Evolutionary conservation across 2,113 vertebrate genomes (phyloP), one percentile per base, ranked within the genome.

Genomic region (Progne subis): DNA sequence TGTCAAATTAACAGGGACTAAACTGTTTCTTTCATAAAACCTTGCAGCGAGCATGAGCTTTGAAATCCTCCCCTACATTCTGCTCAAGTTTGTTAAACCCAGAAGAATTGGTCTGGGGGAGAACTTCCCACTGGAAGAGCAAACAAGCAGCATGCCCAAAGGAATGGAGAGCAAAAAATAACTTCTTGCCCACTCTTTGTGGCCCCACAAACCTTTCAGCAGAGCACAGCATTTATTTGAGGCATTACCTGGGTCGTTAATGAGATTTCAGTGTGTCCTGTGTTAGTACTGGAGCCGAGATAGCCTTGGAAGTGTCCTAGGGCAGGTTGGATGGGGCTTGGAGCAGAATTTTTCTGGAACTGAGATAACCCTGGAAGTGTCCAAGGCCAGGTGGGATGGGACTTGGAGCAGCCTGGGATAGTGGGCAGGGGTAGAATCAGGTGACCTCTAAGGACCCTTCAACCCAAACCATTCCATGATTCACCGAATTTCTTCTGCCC

Each of bases 31-130:
- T 46, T 18, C 47, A 26, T 12, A 69, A 86, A 69, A 50, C 4
- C 31, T 25, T 39, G 8, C 9, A n/a, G 15, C 0, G 1, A 57
- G 10, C 14, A 44, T 0, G 0, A 61, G 41, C 21, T 74, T 86
- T 16, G 8, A 53, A 69, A 86, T 41, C 31, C 20, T 43, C 3
- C 24, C 28, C 14, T 52, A 14, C 0, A 2, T 31, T 71, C 43
- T 68, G 19, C 19, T 56, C 0, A 43, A 20, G 12, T 37, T 34
- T 47, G 5, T 47, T 61, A 70, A 34, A 65, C 19, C 41, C 46
- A 39, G 53, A 61, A 70, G 7, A 24, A 23, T 1, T 53, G 50
- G 11, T 20, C 25, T 25, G 5, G 23, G 20, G 12, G 17, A 2
- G 31, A 69, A 28, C 8, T 50, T 72, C 64, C 34, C 34, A 12